phyloP scores from a whole-genome alignment of 2,113 vertebrate species.

The Pyxicephalus adspersus region DNA sequence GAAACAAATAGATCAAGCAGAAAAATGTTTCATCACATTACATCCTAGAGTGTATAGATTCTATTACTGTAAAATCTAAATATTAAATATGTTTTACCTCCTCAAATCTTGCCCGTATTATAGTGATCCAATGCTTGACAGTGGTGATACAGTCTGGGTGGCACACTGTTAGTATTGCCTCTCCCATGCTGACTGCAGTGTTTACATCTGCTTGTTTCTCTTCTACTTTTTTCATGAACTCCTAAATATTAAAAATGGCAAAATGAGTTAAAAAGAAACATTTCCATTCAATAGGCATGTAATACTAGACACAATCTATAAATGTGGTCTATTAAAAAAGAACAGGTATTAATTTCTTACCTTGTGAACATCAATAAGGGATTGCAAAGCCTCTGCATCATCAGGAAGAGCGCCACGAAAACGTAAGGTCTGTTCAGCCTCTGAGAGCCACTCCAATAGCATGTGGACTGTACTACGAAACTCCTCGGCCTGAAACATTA shows the following conservation, averaged over 20 bases:
- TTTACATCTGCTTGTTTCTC: constrained; percentile 89
- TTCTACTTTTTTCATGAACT: constrained; percentile 97
- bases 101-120: constrained; percentile 95
- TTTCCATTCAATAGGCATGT: not conserved
- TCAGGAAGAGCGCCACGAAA: constrained; percentile 95
- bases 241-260: constrained; percentile 63
- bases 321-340: not conserved
- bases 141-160: constrained; percentile 97
- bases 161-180: constrained; percentile 86
- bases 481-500: constrained; percentile 84
- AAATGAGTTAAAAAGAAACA: not conserved
- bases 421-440: constrained; percentile 94
- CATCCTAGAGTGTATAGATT: not conserved
- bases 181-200: constrained; percentile 89
- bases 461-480: constrained; percentile 88
- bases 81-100: constrained; percentile 80
- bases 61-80: not conserved
- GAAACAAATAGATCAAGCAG: not conserved
- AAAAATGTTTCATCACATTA: not conserved
- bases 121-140: constrained; percentile 99
- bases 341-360: constrained; percentile 57
- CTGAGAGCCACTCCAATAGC: constrained; percentile 96
- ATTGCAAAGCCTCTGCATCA: constrained; percentile 87
- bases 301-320: too few species aligned
- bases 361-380: constrained; percentile 87